Evolutionary conservation across 2,797 vertebrate genomes (phyloP).

Genomic region (Perodicticus potto): DNA sequence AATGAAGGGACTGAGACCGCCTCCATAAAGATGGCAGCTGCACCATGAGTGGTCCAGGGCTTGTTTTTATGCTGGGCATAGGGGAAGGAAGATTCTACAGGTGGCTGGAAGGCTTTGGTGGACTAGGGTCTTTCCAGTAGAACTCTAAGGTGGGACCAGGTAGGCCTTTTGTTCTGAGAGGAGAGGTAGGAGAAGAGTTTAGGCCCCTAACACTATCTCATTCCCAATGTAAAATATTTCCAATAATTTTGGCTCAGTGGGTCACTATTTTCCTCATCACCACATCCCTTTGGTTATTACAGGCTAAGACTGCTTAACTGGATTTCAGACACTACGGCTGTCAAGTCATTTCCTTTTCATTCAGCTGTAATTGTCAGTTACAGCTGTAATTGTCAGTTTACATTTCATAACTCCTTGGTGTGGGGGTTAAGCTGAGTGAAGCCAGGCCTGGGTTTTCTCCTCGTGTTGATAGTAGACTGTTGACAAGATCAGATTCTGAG

Average conservation of each 20-base stretch:
- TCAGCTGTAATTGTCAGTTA: constrained; percentile 54
- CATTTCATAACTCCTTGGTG: constrained; percentile 55
- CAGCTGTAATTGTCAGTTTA: constrained; percentile 55
- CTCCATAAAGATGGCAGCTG: no score
- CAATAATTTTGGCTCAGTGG: not conserved
- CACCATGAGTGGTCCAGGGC: no score
- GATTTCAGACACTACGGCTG: constrained; percentile 37
- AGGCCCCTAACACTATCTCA: not conserved
- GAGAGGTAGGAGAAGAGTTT: no score
- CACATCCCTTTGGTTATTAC: not conserved
- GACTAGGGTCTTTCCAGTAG: no score
- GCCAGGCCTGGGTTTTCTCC: constrained; percentile 58
- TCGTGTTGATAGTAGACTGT: constrained; percentile 61
- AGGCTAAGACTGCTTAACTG: not conserved
- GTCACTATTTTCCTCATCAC: constrained; percentile 24
- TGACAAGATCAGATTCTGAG: constrained; percentile 64
- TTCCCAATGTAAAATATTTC: constrained; percentile 9
- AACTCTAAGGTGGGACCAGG: no score
- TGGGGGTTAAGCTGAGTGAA: constrained; percentile 65
- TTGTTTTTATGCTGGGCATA: no score
- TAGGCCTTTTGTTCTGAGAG: no score
- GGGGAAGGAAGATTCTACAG: no score
- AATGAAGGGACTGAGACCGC: no score
- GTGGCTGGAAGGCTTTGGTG: no score
- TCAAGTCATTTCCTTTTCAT: constrained; percentile 50